These are phyloP conservation scores for Gymnodraco acuticeps DNA, from an alignment of 2,797 vertebrate genomes.

Conservation along the genomic window DNA sequence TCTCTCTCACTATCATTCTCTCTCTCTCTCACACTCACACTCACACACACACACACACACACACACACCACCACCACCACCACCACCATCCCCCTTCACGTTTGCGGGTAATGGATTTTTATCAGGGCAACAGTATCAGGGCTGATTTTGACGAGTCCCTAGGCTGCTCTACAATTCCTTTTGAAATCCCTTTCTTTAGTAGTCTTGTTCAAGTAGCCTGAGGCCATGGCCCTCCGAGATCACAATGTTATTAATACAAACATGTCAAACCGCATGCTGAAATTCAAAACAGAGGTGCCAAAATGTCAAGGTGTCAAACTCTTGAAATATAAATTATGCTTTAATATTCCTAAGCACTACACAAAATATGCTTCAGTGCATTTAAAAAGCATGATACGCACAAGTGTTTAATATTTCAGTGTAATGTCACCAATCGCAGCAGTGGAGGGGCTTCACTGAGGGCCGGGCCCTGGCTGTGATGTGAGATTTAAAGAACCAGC, in stretches of 20 bases:
- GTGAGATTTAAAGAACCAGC: conserved; percentile 59
- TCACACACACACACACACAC: conserved; percentile 32
- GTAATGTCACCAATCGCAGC: conserved; percentile 68
- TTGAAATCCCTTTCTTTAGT: conserved; percentile 89
- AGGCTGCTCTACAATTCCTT: conserved; percentile 88
- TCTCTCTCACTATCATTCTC: neutral
- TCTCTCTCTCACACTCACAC: conserved; percentile 23
- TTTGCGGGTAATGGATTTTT: conserved; percentile 88
- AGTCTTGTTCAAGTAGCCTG: conserved; percentile 87
- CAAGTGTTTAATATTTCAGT: conserved; percentile 77
- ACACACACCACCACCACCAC: conserved; percentile 57
- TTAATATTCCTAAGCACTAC: conserved; percentile 86
- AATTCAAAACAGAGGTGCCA: conserved; percentile 88
- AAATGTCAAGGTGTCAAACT: conserved; percentile 88
- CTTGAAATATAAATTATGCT: conserved; percentile 86
- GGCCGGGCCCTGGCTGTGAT: conserved; percentile 59
- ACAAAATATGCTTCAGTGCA: conserved; percentile 78
- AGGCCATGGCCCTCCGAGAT: conserved; percentile 89
- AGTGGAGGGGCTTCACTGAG: conserved; percentile 55
- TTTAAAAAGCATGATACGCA: conserved; percentile 66
- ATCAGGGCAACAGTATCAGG: conserved; percentile 85
- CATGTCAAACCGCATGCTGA: conserved; percentile 88
- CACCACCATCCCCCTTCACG: conserved; percentile 66
- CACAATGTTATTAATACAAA: conserved; percentile 90
- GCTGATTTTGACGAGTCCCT: conserved; percentile 87